Conservation (phyloP, 2,113 vertebrate genomes). For the Muntiacus muntjak region DNA sequence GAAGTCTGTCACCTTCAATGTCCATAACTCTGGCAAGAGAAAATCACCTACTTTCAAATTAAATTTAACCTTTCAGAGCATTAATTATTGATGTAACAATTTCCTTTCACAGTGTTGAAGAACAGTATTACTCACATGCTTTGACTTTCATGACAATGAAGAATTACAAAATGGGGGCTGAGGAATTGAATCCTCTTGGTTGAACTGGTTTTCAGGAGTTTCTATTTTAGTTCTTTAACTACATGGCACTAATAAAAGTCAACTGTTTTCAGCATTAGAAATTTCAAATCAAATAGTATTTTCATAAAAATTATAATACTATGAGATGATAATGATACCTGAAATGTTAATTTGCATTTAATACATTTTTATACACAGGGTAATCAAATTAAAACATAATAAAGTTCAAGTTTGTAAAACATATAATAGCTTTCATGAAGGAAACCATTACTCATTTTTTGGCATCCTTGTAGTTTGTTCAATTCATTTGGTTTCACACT, state of each 20-base stretch:
- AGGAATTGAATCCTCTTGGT: background rate
- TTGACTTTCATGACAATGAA: conserved; percentile 45
- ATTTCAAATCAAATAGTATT: background rate
- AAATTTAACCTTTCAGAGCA: conserved; percentile 59
- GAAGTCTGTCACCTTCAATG: conserved; percentile 24
- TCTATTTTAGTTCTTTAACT: conserved; percentile 7
- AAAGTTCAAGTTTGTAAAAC: conserved; percentile 24
- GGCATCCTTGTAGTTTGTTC: background rate
- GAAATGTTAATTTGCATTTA: conserved; percentile 25
- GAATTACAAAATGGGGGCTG: background rate
- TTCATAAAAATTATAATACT: conserved; percentile 15
- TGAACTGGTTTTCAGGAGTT: background rate
- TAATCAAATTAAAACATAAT: background rate
- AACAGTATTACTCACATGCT: conserved; percentile 6
- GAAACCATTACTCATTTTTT: background rate
- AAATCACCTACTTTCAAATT: conserved; percentile 64
- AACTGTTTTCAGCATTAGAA: background rate
- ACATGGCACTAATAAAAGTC: background rate
- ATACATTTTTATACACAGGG: background rate
- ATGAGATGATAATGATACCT: background rate
- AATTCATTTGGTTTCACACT: conserved; percentile 33
- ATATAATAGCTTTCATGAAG: background rate
- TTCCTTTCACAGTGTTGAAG: conserved; percentile 45
- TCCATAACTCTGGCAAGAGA: conserved; percentile 1
- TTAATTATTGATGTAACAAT: conserved; percentile 70